Evolutionary conservation across 2,113 vertebrate species (phyloP).

Genomic region (Tretioscincus oriximinensis): DNA sequence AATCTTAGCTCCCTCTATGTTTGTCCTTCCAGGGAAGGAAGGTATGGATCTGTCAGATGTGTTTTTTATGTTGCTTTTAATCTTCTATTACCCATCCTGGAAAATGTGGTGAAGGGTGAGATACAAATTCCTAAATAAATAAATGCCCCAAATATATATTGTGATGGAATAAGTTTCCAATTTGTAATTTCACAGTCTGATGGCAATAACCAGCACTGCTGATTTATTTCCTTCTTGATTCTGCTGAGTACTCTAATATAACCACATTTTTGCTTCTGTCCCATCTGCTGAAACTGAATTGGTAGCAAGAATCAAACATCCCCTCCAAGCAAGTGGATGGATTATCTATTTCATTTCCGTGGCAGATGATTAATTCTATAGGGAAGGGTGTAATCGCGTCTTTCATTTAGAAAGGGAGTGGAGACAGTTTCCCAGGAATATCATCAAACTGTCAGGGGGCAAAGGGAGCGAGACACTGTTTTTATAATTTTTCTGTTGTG

Average conservation of each 20-base stretch:
- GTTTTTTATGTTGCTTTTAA: no score
- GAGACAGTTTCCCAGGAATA: conserved; percentile 21
- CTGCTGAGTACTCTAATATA: not conserved
- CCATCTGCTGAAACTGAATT: conserved; percentile 7
- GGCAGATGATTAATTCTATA: conserved; percentile 36
- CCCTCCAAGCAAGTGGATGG: not conserved
- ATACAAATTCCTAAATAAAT: no score
- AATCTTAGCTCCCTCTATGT: no score
- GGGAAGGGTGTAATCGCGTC: conserved; percentile 41
- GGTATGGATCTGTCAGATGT: no score
- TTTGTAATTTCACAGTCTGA: not conserved
- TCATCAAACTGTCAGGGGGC: not conserved
- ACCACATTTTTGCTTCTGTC: not conserved
- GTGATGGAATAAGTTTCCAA: not conserved
- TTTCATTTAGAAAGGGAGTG: not conserved
- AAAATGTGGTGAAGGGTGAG: no score
- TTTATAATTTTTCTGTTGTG: no score
- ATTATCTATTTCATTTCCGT: conserved; percentile 46
- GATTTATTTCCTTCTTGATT: not conserved
- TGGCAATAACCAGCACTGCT: not conserved
- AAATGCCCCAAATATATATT: not conserved
- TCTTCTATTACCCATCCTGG: no score
- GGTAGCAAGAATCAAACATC: not conserved
- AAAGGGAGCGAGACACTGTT: no score
- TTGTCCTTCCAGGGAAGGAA: no score